These are phyloP conservation scores for Cephus pygmeus DNA, from an alignment of 2,888 invertebrate genomes.

Conservation along the genomic window DNA sequence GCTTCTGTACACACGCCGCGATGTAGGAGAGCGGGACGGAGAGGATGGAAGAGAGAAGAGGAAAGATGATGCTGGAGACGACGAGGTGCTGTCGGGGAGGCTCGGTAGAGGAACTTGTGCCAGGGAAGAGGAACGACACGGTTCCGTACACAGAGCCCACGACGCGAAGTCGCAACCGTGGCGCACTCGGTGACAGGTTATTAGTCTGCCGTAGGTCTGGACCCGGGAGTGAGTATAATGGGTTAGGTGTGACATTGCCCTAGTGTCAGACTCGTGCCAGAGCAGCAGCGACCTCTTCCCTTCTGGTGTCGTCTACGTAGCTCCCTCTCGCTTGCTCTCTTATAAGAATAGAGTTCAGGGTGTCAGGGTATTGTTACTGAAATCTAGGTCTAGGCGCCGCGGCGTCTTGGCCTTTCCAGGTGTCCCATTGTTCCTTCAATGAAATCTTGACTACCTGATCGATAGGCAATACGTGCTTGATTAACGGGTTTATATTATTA, in stretches of 20 bases:
- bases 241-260: slow-evolving; percentile 60
- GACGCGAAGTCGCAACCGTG: slow-evolving; percentile 33
- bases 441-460: slow-evolving; percentile 43
- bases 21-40: background rate
- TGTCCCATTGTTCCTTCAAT: slow-evolving; percentile 57
- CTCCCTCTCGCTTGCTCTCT: background rate
- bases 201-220: slow-evolving; percentile 58
- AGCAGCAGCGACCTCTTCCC: slow-evolving; percentile 1
- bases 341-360: background rate
- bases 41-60: background rate
- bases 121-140: background rate
- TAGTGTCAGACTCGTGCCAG: slow-evolving; percentile 52
- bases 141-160: background rate
- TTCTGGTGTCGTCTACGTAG: background rate
- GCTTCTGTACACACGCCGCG: background rate
- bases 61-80: background rate
- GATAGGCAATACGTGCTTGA: background rate
- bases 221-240: slow-evolving; percentile 52
- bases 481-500: background rate
- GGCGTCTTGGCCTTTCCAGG: slow-evolving; percentile 44
- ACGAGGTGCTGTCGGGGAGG: background rate
- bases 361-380: slow-evolving; percentile 49
- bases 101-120: background rate
- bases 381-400: slow-evolving; percentile 57
- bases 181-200: slow-evolving; percentile 49